Conservation (phyloP, 2,113 vertebrate genomes). For the Cavia porcellus region DNA sequence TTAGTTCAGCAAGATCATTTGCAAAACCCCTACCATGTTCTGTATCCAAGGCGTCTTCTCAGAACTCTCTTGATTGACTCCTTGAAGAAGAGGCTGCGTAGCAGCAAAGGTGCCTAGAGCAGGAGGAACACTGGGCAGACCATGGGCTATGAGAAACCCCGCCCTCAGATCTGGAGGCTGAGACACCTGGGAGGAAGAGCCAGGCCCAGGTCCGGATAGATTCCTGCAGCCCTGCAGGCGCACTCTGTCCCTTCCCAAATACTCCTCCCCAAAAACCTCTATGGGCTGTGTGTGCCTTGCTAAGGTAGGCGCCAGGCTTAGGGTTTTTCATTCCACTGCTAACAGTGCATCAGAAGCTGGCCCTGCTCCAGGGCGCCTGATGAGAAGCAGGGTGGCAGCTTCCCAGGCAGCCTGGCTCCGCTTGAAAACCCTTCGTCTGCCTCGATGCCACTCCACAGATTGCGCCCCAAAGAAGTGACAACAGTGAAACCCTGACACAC, state of each 20-base stretch:
- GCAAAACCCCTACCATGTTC: background rate
- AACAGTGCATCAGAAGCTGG: background rate
- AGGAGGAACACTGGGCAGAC: background rate
- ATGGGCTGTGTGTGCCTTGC: background rate
- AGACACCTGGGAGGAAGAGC: background rate
- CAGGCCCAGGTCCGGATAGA: background rate
- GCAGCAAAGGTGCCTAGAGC: background rate
- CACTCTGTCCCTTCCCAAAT: background rate
- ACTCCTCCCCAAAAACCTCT: background rate
- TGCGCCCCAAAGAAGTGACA: background rate
- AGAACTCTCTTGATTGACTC: background rate
- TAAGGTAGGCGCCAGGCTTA: no score
- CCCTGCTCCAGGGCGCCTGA: background rate
- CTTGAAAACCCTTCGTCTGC: background rate
- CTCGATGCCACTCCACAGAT: background rate
- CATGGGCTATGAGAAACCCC: no score
- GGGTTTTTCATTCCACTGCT: background rate
- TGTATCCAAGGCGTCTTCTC: background rate
- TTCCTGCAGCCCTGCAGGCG: no score
- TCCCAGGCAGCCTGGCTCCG: background rate
- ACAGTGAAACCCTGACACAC: background rate
- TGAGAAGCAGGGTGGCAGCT: background rate
- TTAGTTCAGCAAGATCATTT: background rate
- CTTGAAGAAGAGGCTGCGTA: background rate
- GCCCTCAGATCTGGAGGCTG: background rate